These are phyloP conservation scores for Lasioglossum figueresi DNA, from an alignment of 2,888 invertebrate genomes.

Conservation along the genomic window DNA sequence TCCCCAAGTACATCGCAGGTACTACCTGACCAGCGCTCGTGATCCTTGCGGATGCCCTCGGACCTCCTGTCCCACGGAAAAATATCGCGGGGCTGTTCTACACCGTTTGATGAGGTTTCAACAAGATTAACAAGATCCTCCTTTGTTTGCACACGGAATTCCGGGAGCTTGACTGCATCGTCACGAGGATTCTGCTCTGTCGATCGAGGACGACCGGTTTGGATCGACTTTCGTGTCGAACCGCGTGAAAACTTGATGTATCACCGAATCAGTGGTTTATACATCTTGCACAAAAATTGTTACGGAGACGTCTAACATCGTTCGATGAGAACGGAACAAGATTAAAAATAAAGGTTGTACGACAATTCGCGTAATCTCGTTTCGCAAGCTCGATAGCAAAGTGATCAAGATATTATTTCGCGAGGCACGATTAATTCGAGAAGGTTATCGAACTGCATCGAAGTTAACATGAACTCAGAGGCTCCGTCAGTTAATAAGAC, in stretches of 20 bases:
- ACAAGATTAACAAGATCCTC: background rate
- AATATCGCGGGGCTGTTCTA: background rate
- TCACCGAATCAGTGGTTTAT: background rate
- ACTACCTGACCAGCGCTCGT: constrained; percentile 70
- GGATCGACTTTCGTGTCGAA: background rate
- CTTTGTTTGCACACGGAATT: background rate
- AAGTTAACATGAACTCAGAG: background rate
- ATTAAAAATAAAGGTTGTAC: background rate
- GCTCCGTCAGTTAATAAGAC: background rate
- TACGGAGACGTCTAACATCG: background rate
- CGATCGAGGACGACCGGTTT: background rate
- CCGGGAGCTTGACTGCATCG: background rate
- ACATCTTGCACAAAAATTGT: background rate
- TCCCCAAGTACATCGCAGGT: constrained; percentile 72
- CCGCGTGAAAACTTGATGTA: background rate
- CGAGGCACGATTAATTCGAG: background rate
- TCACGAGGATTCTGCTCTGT: background rate
- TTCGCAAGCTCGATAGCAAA: background rate
- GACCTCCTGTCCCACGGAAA: constrained; percentile 15
- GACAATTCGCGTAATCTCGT: background rate
- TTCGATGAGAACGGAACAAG: background rate
- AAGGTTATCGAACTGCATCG: background rate
- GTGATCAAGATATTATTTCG: background rate
- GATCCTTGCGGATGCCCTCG: constrained; percentile 60
- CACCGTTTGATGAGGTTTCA: background rate